phyloP scores from a whole-genome alignment of 2,888 invertebrate genomes.

The Dilophus febrilis region DNA sequence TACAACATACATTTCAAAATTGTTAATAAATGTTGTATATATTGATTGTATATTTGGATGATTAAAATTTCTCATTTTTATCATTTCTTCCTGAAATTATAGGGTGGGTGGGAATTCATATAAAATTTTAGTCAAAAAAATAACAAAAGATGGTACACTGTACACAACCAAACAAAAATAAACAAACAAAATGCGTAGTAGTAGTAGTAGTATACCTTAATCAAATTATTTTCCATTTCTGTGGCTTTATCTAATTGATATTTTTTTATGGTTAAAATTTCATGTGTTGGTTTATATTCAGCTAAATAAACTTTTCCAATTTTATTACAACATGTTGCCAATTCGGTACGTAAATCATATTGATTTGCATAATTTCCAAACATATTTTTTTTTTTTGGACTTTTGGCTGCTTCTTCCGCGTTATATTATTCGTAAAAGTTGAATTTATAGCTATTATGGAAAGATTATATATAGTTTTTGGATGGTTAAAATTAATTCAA shows the following conservation, averaged over 20 bases:
- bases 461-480: no score
- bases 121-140: not conserved
- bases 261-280: slow-evolving; percentile 55
- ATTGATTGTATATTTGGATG: slow-evolving; percentile 66
- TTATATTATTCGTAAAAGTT: no score
- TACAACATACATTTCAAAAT: slow-evolving; percentile 60
- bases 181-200: slow-evolving; percentile 6
- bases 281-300: slow-evolving; percentile 43
- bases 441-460: no score
- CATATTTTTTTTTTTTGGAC: slow-evolving; percentile 25
- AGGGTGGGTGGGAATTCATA: no score
- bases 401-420: no score
- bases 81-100: slow-evolving; percentile 70
- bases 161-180: slow-evolving; percentile 12
- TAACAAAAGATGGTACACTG: slow-evolving; percentile 15
- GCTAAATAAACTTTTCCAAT: slow-evolving; percentile 54
- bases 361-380: slow-evolving; percentile 41
- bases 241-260: slow-evolving; percentile 56
- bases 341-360: slow-evolving; percentile 48
- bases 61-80: slow-evolving; percentile 55
- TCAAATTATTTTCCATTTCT: slow-evolving; percentile 42
- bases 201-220: slow-evolving; percentile 30
- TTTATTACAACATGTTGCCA: slow-evolving; percentile 52
- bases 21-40: slow-evolving; percentile 57
- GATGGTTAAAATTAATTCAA: no score